Conservation (phyloP, 92 coral and sea anemone species). For the Phymanthus crucifer region DNA sequence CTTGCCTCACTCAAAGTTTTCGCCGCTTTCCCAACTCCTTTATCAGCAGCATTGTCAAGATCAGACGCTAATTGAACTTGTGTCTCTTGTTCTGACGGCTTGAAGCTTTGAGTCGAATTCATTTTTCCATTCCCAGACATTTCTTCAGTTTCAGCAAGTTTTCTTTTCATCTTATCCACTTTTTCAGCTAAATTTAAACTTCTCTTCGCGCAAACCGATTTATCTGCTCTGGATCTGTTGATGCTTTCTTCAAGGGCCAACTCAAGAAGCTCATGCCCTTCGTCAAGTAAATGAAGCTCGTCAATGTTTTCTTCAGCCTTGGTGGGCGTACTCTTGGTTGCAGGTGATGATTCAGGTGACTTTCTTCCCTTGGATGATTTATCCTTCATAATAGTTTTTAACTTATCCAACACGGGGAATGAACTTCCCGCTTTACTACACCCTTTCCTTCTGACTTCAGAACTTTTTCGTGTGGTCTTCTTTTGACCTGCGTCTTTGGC, state of each 20-base stretch:
- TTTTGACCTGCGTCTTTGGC: not conserved
- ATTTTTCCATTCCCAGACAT: not conserved
- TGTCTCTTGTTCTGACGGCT: not conserved
- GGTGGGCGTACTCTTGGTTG: not conserved
- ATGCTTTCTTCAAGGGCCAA: constrained; percentile 29
- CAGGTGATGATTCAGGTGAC: too few species aligned
- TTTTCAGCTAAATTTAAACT: not conserved
- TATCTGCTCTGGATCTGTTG: not conserved
- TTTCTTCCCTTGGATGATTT: not conserved
- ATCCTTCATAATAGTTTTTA: not conserved
- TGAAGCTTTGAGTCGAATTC: not conserved
- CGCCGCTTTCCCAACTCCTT: not conserved
- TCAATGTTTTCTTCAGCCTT: not conserved
- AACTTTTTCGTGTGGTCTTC: not conserved
- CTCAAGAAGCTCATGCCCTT: constrained; percentile 37
- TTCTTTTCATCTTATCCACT: not conserved
- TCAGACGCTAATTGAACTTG: not conserved
- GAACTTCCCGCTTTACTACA: not conserved
- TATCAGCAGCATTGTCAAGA: not conserved
- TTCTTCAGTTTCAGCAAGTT: not conserved
- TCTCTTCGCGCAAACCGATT: not conserved
- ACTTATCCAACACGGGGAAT: not conserved
- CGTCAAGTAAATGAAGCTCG: constrained; percentile 2
- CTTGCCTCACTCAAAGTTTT: not conserved
- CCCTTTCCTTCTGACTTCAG: not conserved